Conservation (phyloP, 2,113 vertebrate species). For the Rhinoderma darwinii region DNA sequence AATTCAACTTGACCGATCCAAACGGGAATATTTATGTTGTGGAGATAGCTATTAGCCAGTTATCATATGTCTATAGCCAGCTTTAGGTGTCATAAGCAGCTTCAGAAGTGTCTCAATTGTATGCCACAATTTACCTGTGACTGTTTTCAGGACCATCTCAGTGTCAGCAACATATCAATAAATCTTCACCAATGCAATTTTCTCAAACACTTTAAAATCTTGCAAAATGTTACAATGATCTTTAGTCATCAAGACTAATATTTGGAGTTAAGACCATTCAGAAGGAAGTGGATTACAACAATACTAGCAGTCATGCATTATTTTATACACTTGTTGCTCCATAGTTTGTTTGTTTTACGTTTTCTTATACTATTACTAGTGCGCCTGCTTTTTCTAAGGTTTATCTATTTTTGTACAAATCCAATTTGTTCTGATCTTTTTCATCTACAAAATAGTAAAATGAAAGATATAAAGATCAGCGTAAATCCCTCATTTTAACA, state of each 20-base stretch:
- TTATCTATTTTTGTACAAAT: background rate
- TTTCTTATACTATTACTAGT: background rate
- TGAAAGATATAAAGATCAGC: constrained; percentile 28
- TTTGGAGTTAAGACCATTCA: background rate
- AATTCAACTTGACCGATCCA: too few species aligned
- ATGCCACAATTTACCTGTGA: too few species aligned
- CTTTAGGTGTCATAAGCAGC: too few species aligned
- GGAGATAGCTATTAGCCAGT: too few species aligned
- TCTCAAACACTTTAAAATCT: too few species aligned
- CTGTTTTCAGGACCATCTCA: too few species aligned
- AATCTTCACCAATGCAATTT: too few species aligned
- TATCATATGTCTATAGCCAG: too few species aligned
- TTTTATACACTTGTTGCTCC: constrained; percentile 11
- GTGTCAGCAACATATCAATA: too few species aligned
- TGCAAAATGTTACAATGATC: background rate
- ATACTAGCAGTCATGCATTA: background rate
- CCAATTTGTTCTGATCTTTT: background rate
- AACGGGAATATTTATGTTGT: too few species aligned
- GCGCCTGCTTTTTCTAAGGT: background rate
- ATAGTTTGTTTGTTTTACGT: background rate
- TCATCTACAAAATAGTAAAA: background rate
- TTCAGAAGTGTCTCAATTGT: too few species aligned
- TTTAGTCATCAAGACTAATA: background rate
- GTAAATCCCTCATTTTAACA: constrained; percentile 67
- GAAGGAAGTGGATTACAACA: background rate